Evolutionary conservation across 2,888 invertebrate genomes (phyloP), one percentile per base, ranked within the genome.

Genomic region (Emesis russula): DNA sequence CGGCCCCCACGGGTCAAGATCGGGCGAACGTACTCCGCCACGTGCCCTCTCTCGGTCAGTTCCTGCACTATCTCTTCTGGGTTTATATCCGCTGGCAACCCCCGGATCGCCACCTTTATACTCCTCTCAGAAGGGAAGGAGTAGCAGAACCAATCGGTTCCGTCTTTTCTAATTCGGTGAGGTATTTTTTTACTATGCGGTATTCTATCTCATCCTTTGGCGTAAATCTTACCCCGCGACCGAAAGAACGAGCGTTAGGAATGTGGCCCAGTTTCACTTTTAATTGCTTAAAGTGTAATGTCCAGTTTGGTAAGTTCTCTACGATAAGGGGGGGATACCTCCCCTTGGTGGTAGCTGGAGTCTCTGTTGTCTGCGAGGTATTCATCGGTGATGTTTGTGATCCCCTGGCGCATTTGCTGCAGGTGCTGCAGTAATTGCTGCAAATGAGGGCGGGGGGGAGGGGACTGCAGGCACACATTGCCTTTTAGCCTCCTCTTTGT

Each of bases 361-460:
- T 7, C 2, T 3, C 0, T 0, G 13, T 0, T 3, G 13, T 13
- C 0, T 13, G 3, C 3, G 13, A 3, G 25, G 25, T 25, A 25
- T 1, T 25, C 3, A 0, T 44, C 3, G 3, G 15, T 3, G 13
- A 3, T 1, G 25, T 25, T 13, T 13, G 44, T 13, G 3, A 25
- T 25, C 25, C 25, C 25, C 25, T 3, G 44, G 7, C 41, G 7
- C 7, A 7, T 6, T 38, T 44, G 11, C 15, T 13, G 44, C 3
- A 13, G 13, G 44, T 15, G 13, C 3, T 7, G 44, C 44, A 13
- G 4, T 13, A 2, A 13, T 44, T 0, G 44, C 11, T 3, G 44
- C 44, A 3, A 44, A 44, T 0, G 44, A 3, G 15, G 44, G 44
- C 15, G 44, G 44, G 3, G 58, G 58, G 15, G 58, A 58, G 3